Evolutionary conservation across 2,888 invertebrate species (phyloP).

Genomic region (Drosophila conformis): DNA sequence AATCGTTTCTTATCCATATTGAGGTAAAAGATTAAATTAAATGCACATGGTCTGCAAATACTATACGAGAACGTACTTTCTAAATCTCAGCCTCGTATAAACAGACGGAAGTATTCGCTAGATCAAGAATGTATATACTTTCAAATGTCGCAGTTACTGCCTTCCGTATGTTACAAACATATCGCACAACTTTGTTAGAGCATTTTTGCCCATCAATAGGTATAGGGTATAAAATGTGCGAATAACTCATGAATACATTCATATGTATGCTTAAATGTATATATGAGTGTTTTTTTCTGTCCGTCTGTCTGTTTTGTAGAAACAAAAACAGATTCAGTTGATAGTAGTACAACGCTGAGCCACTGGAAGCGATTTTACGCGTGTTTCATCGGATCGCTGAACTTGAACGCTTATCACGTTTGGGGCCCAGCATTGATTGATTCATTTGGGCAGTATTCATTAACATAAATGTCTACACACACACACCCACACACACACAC

Average conservation of each 20-base stretch:
- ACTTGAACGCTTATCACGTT: conserved; percentile 59
- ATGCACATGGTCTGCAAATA: too few relatives aligned
- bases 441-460: conserved; percentile 51
- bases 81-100: too few relatives aligned
- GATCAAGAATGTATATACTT: not conserved
- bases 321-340: conserved; percentile 33
- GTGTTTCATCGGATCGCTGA: conserved; percentile 49
- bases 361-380: conserved; percentile 24
- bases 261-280: not conserved
- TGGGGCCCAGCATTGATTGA: conserved; percentile 60
- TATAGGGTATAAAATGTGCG: conserved; percentile 6
- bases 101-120: not conserved
- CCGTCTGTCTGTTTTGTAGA: conserved; percentile 26
- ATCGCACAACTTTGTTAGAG: not conserved
- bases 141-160: not conserved
- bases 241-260: too few relatives aligned
- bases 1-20: too few relatives aligned
- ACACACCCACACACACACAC: conserved; percentile 1
- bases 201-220: not conserved
- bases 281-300: not conserved
- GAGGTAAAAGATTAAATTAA: too few relatives aligned
- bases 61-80: too few relatives aligned
- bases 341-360: conserved; percentile 43
- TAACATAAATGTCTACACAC: conserved; percentile 27
- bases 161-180: not conserved